These are phyloP conservation scores for Drosophila ironensis DNA, from an alignment of 1,140 invertebrate species.

Conservation along the genomic window DNA sequence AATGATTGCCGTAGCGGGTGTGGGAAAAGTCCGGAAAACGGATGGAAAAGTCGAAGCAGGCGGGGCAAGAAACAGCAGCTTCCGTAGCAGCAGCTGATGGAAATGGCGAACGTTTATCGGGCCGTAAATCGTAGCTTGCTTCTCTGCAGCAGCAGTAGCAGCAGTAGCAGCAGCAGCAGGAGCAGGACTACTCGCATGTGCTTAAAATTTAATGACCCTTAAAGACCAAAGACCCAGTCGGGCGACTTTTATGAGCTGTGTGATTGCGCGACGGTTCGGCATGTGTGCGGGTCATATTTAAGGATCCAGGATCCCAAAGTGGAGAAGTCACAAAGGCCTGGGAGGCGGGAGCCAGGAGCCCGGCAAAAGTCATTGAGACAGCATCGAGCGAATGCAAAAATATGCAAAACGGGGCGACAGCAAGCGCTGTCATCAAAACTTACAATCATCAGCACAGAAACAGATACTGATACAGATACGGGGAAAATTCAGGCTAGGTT, in stretches of 20 bases:
- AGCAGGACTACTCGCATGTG: slow-evolving; percentile 46
- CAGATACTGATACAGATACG: neutral
- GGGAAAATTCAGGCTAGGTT: neutral
- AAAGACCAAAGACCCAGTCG: slow-evolving; percentile 48
- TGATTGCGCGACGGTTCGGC: slow-evolving; percentile 52
- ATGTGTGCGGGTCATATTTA: slow-evolving; percentile 33
- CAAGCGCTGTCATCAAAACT: slow-evolving; percentile 66
- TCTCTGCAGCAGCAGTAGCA: slow-evolving; percentile 48
- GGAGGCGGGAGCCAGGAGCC: slow-evolving; percentile 3
- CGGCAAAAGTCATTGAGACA: slow-evolving; percentile 62
- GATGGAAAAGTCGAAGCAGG: neutral
- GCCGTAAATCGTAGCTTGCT: slow-evolving; percentile 59
- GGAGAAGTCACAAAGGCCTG: neutral
- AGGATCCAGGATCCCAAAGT: slow-evolving; percentile 8
- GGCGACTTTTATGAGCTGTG: slow-evolving; percentile 76
- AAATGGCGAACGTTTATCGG: slow-evolving; percentile 67
- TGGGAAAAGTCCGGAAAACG: too few species aligned
- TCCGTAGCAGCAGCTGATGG: slow-evolving; percentile 51
- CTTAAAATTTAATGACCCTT: slow-evolving; percentile 76
- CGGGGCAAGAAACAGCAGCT: slow-evolving; percentile 1
- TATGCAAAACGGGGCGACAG: slow-evolving; percentile 75
- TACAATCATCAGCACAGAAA: slow-evolving; percentile 58
- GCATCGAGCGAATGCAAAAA: slow-evolving; percentile 69
- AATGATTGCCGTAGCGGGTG: neutral
- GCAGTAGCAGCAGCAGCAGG: neutral